phyloP scores from a whole-genome alignment of 2,113 vertebrate species.

The Pterophyllum scalare region DNA sequence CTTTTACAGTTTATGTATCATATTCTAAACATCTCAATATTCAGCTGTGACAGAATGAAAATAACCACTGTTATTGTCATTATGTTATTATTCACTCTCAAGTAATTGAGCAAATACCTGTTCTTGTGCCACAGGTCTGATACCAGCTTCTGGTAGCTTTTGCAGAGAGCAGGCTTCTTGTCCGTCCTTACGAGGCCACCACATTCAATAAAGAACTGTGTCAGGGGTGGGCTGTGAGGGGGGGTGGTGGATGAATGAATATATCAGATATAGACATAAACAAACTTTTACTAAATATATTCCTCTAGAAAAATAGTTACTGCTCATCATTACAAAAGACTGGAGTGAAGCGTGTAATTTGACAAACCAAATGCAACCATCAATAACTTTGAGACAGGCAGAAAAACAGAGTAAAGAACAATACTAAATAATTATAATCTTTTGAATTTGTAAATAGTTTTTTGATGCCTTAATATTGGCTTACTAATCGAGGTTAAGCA shows the following conservation, averaged over 20 bases:
- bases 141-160: constrained; percentile 98
- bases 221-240: constrained; percentile 90
- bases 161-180: constrained; percentile 97
- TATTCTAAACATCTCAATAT: not conserved
- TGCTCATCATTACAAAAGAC: not conserved
- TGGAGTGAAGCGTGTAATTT: not conserved
- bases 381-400: not conserved
- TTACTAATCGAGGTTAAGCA: not conserved
- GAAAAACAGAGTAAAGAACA: not conserved
- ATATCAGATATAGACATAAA: not conserved
- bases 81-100: not conserved
- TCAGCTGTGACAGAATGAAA: not conserved
- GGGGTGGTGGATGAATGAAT: not conserved
- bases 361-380: not conserved
- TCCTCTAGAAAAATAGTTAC: not conserved
- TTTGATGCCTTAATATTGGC: not conserved
- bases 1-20: not conserved
- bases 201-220: constrained; percentile 95
- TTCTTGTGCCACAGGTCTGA: constrained; percentile 98
- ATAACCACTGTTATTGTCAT: not conserved
- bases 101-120: constrained; percentile 70
- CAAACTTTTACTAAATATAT: not conserved
- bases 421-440: not conserved
- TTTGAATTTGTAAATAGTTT: not conserved
- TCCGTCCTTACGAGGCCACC: constrained; percentile 93